These are phyloP conservation scores for Oxystoma pomonae DNA, from an alignment of 2,888 invertebrate species.

Conservation along the genomic window DNA sequence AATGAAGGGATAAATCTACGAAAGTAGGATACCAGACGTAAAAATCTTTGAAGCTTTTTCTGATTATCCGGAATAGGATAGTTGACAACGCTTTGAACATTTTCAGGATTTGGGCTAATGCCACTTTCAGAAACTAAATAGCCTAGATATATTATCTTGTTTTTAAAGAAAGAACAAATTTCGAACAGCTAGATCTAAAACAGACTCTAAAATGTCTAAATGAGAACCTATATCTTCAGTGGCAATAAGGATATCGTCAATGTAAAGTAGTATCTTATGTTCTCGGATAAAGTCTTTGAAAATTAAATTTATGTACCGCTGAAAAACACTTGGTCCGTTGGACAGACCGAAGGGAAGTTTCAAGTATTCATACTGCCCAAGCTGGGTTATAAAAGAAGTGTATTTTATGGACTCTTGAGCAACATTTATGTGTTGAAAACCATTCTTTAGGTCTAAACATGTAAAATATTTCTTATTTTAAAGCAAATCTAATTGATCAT, in stretches of 20 bases:
- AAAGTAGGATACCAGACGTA: slow-evolving; percentile 19
- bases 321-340: slow-evolving; percentile 28
- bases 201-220: slow-evolving; percentile 23
- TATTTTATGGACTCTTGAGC: slow-evolving; percentile 25
- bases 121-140: slow-evolving; percentile 25
- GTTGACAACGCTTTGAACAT: slow-evolving; percentile 14
- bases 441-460: slow-evolving; percentile 16
- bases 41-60: slow-evolving; percentile 18
- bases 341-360: slow-evolving; percentile 35
- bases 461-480: slow-evolving; percentile 19
- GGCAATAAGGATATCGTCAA: slow-evolving; percentile 28
- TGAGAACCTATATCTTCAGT: slow-evolving; percentile 23
- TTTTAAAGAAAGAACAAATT: slow-evolving; percentile 30
- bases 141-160: slow-evolving; percentile 29
- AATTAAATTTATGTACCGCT: slow-evolving; percentile 24
- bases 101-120: slow-evolving; percentile 12
- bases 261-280: slow-evolving; percentile 22
- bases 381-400: slow-evolving; percentile 33
- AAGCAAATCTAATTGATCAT: slow-evolving; percentile 16
- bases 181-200: slow-evolving; percentile 25
- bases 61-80: slow-evolving; percentile 17
- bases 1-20: slow-evolving; percentile 19
- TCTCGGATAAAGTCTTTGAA: slow-evolving; percentile 23
- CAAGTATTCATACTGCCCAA: slow-evolving; percentile 34
- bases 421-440: slow-evolving; percentile 13